phyloP scores from a whole-genome alignment of 2,113 vertebrate species.

The Gobio gobio region DNA sequence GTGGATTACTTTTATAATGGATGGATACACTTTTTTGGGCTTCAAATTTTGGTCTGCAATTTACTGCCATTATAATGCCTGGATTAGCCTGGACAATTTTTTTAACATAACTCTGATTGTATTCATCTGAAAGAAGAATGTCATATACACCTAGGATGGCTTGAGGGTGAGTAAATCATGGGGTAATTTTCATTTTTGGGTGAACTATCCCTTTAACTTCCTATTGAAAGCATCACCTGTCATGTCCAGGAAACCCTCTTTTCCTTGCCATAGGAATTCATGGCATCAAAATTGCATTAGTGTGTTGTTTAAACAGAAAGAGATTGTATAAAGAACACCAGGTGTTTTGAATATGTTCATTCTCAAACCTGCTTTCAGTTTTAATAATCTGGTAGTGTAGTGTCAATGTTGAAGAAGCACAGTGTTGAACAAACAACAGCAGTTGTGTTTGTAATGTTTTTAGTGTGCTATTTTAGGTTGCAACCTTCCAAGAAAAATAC shows the following conservation, averaged over 20 bases:
- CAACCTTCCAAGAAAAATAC: background rate
- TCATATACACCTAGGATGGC: no score
- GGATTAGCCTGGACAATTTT: no score
- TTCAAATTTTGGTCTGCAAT: no score
- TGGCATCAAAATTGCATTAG: background rate
- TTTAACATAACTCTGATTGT: no score
- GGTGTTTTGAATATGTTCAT: conserved; percentile 5
- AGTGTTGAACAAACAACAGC: background rate
- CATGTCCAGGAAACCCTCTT: background rate
- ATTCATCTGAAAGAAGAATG: no score
- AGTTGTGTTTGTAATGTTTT: background rate
- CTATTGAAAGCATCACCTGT: background rate
- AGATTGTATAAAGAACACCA: background rate
- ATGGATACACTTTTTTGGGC: no score
- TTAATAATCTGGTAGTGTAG: background rate
- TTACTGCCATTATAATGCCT: no score
- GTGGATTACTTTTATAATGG: no score
- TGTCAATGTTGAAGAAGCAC: background rate
- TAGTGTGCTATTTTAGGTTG: background rate
- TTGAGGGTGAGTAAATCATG: no score
- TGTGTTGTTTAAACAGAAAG: conserved; percentile 14
- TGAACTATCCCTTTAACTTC: no score
- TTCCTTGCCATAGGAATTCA: background rate
- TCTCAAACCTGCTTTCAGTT: background rate
- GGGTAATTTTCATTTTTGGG: no score